Conservation (phyloP, 2,797 vertebrate genomes). For the Sebastes wilsoni region DNA sequence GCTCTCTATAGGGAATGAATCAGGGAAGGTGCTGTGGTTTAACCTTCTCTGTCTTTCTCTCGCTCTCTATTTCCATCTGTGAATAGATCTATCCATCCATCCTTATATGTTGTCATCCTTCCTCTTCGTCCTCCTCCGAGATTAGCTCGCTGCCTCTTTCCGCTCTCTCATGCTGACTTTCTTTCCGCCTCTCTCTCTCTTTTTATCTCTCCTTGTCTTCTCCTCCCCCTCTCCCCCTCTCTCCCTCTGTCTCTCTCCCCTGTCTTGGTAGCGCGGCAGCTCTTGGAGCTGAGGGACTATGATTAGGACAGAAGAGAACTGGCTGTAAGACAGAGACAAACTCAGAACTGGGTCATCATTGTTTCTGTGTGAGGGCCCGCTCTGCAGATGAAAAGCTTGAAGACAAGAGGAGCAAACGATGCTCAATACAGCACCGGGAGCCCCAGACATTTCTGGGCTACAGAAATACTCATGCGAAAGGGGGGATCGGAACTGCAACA, state of each 20-base stretch:
- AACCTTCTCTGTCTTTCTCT: constrained; percentile 62
- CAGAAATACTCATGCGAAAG: constrained; percentile 57
- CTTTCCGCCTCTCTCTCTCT: constrained; percentile 42
- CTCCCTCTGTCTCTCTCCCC: neutral
- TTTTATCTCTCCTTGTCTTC: constrained; percentile 54
- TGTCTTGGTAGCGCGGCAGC: constrained; percentile 67
- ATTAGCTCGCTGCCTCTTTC: constrained; percentile 53
- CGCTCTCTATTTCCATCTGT: constrained; percentile 44
- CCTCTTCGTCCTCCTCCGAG: constrained; percentile 56
- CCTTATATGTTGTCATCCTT: constrained; percentile 63
- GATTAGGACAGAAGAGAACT: constrained; percentile 81
- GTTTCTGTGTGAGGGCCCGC: constrained; percentile 74
- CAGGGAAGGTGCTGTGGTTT: constrained; percentile 66
- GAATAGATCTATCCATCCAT: constrained; percentile 59
- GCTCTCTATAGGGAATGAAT: constrained; percentile 66
- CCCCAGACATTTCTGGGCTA: constrained; percentile 74
- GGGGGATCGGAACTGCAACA: constrained; percentile 54
- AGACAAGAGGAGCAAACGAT: constrained; percentile 65
- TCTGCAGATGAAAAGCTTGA: constrained; percentile 78
- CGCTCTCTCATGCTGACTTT: constrained; percentile 47
- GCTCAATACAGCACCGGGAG: constrained; percentile 62
- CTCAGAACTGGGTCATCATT: constrained; percentile 82
- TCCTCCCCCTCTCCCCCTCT: constrained; percentile 23
- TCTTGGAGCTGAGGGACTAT: constrained; percentile 71
- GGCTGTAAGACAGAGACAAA: constrained; percentile 77